Conservation (phyloP, 2,797 vertebrate genomes). For the Prionace glauca region DNA sequence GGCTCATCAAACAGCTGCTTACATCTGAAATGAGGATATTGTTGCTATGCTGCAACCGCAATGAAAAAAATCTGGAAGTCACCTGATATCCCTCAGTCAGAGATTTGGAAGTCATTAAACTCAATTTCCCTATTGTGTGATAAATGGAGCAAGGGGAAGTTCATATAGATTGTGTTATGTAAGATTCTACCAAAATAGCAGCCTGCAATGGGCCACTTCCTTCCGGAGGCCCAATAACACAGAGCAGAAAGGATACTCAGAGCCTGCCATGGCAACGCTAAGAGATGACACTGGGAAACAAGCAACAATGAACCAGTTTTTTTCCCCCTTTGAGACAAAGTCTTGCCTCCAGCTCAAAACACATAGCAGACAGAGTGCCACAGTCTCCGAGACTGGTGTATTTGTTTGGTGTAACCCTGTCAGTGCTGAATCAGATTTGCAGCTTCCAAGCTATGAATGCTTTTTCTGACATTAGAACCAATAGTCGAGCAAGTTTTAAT, state of each 20-base stretch:
- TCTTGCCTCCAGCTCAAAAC: conserved; percentile 60
- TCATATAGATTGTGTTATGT: conserved; percentile 68
- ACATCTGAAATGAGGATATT: conserved; percentile 53
- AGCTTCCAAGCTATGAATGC: background rate
- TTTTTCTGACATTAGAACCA: background rate
- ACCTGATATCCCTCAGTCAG: conserved; percentile 63
- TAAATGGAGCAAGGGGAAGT: conserved; percentile 70
- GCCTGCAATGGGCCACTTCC: conserved; percentile 63
- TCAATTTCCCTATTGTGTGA: conserved; percentile 75
- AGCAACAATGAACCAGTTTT: conserved; percentile 59
- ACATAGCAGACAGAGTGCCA: conserved; percentile 56
- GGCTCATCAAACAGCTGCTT: conserved; percentile 46
- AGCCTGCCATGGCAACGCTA: conserved; percentile 63
- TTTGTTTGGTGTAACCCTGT: conserved; percentile 25
- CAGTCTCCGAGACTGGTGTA: background rate
- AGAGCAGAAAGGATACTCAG: conserved; percentile 67
- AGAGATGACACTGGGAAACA: conserved; percentile 66
- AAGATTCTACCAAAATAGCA: conserved; percentile 71
- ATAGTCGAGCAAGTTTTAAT: background rate
- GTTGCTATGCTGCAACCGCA: conserved; percentile 53
- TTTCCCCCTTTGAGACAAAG: conserved; percentile 62
- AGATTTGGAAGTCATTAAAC: conserved; percentile 70
- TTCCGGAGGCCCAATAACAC: conserved; percentile 73
- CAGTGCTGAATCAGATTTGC: background rate
- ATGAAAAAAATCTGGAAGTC: conserved; percentile 51